phyloP scores from a whole-genome alignment of 2,797 vertebrate species.

The Sebastes umbrosus region DNA sequence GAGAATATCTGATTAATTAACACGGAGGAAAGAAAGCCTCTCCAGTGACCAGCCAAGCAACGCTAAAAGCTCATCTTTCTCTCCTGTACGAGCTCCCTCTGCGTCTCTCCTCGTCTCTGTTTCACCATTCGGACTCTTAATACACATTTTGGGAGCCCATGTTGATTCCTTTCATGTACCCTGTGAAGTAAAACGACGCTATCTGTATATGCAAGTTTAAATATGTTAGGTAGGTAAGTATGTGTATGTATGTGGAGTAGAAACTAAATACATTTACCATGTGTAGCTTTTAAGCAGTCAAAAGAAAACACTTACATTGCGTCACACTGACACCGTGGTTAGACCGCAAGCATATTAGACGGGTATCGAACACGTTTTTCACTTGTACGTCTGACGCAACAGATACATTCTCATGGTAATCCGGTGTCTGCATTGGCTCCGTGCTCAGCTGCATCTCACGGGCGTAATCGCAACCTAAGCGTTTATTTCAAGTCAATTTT shows the following conservation, averaged over 20 bases:
- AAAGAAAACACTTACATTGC: background rate
- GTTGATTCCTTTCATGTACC: background rate
- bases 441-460: no score
- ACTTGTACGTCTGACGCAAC: no score
- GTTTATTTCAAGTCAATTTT: no score
- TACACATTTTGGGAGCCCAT: background rate
- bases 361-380: no score
- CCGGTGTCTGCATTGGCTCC: no score
- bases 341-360: no score
- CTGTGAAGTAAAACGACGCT: background rate
- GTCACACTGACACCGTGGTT: background rate
- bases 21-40: slow-evolving; percentile 61
- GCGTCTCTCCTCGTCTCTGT: slow-evolving; percentile 22
- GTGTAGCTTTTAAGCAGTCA: background rate
- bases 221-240: background rate
- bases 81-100: slow-evolving; percentile 46
- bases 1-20: slow-evolving; percentile 80
- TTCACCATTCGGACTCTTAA: slow-evolving; percentile 7
- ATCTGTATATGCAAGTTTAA: background rate
- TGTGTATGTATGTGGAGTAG: background rate
- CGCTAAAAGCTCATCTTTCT: slow-evolving; percentile 72
- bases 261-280: background rate
- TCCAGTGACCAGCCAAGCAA: slow-evolving; percentile 74
- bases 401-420: no score
- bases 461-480: no score